Base-by-base conservation (phyloP, 2,797 vertebrate species). In the Pangasius krempfi region DNA sequence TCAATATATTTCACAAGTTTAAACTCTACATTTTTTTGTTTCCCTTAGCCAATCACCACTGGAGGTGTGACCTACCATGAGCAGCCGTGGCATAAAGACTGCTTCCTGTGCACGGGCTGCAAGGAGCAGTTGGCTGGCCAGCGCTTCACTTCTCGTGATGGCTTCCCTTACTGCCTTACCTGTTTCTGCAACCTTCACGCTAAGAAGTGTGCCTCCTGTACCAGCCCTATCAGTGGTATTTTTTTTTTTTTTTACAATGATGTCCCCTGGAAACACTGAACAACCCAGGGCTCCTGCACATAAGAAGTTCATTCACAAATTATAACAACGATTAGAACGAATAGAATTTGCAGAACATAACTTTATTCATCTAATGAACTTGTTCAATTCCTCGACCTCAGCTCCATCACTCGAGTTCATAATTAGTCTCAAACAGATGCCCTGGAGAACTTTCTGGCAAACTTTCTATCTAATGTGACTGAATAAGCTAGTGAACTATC, bases 191-290 rank as follows among this genome's bases (percentile, higher is more conserved):
- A 94, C 68, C 92, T 97, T 86, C 97, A 97, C 0, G 93, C 96
- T 91, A 97, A 97, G 91, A 97, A 96, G 91, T 97, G 96, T 86
- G 96, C 96, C 1, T 96, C 95, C 18, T 97, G 96, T 87, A 96
- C 95, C 90, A 95, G 95, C 87, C 96, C 96, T 4, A 97, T 97
- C 91, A 97, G 37, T 47, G 81, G 81, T 64, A 64, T 81, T 20
- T 58, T 1, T 40, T 25, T 56, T 33, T 3, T 9, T 27, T 83
- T 44, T 83, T 27, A 12, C n/a, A 60, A 20, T 27, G 33, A 44
- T n/a, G 3, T 27, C 16, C 16, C 50, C 9, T 56, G 16, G 16
- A 80, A 56, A 58, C 18, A 37, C 20, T 81, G 14, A 25, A 81
- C 60, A 37, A 47, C 22, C 40, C 5, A 78, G 12, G 75, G 75